Evolutionary conservation across 2,888 invertebrate genomes (phyloP).

Genomic region (Andrena trimmerana): DNA sequence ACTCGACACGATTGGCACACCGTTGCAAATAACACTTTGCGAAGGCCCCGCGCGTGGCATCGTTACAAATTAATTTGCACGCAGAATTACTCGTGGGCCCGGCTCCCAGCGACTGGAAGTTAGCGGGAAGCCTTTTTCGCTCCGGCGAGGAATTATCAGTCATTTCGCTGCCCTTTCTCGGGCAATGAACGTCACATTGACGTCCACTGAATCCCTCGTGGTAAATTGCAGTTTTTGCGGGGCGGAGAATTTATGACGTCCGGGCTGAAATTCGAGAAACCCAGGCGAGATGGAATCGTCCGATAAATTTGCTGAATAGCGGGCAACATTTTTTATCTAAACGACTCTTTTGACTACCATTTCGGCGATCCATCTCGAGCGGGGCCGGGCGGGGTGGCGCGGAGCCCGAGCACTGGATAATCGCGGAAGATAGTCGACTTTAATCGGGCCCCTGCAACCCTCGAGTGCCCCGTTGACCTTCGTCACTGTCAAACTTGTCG

Average conservation of each 20-base stretch:
- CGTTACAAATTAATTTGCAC: no score
- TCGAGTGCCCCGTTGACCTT: slow-evolving; percentile 24
- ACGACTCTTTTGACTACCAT: slow-evolving; percentile 30
- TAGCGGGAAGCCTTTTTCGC: not conserved
- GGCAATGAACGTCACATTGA: slow-evolving; percentile 39
- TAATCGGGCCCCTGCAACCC: slow-evolving; percentile 14
- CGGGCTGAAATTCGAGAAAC: slow-evolving; percentile 8
- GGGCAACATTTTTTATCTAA: slow-evolving; percentile 43
- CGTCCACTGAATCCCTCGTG: slow-evolving; percentile 20
- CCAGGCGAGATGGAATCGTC: slow-evolving; percentile 37
- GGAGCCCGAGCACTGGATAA: slow-evolving; percentile 4
- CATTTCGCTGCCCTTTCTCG: slow-evolving; percentile 16
- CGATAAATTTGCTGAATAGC: slow-evolving; percentile 55
- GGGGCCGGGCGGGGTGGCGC: not conserved
- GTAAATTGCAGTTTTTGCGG: slow-evolving; percentile 24
- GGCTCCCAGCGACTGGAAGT: not conserved
- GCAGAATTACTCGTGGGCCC: no score
- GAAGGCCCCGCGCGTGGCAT: no score
- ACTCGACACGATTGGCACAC: no score
- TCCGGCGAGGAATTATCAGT: not conserved
- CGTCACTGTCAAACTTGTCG: slow-evolving; percentile 44
- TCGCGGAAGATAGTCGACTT: slow-evolving; percentile 22
- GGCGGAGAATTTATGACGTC: slow-evolving; percentile 26
- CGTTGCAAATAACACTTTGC: no score
- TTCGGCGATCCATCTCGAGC: slow-evolving; percentile 4